A percentile compares a stretch with the other conserved stretches of the same genome.
These are phyloP conservation scores for Paramormyrops kingsleyae DNA, from an alignment of 2,113 vertebrate species.

Conservation along the genomic window DNA sequence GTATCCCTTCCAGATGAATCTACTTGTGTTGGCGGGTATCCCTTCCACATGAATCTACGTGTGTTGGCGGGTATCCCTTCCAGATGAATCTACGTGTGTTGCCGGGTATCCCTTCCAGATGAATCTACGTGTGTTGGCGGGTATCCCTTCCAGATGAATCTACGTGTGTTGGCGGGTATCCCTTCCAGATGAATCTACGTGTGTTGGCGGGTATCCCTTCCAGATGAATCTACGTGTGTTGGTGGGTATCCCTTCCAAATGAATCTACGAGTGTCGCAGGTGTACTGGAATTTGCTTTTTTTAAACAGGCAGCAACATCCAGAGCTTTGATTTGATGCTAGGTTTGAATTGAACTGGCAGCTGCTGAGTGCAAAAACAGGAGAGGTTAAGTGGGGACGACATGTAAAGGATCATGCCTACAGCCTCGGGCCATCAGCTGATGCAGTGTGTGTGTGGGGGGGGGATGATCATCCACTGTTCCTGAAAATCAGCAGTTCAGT, in stretches of 20 bases:
- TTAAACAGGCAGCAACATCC: not conserved
- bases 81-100: not conserved
- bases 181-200: not conserved
- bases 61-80: too few relatives aligned
- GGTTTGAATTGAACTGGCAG: not conserved
- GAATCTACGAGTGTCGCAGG: not conserved
- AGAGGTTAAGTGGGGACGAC: not conserved
- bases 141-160: not conserved
- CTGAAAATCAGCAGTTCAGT: not conserved
- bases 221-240: not conserved
- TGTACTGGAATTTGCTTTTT: not conserved
- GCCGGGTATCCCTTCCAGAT: not conserved
- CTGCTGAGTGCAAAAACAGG: not conserved
- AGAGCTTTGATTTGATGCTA: not conserved
- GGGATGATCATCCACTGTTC: not conserved
- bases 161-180: too few relatives aligned
- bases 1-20: not conserved
- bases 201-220: not conserved
- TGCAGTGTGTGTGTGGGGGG: not conserved
- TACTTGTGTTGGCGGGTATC: not conserved
- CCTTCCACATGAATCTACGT: too few relatives aligned
- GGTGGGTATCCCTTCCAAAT: not conserved
- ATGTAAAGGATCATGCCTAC: not conserved
- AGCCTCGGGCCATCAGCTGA: not conserved
- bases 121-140: not conserved